Conservation (phyloP, 2,113 vertebrate species). For the Thalassarche chlororhynchos region DNA sequence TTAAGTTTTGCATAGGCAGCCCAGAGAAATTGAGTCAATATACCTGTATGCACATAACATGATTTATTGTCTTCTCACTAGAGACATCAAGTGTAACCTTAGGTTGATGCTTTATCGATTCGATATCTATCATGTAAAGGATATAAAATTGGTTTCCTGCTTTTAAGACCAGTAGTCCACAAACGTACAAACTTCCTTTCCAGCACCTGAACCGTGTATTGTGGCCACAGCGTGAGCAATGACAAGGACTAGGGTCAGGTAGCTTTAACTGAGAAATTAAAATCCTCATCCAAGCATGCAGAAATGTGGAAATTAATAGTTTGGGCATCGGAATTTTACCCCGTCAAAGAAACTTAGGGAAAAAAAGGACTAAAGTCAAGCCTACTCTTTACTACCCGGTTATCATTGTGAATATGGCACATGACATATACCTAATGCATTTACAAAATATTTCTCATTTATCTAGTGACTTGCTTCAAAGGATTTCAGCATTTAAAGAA, state of each 20-base stretch:
- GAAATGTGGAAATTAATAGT: neutral
- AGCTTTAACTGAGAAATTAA: neutral
- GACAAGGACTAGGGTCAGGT: neutral
- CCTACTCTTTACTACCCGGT: neutral
- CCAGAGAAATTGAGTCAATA: slow-evolving; percentile 51
- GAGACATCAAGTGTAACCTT: slow-evolving; percentile 44
- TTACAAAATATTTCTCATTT: neutral
- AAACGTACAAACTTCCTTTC: neutral
- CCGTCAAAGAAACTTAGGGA: neutral
- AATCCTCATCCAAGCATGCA: neutral
- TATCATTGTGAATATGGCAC: neutral
- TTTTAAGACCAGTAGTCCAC: slow-evolving; percentile 23
- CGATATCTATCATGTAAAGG: slow-evolving; percentile 11
- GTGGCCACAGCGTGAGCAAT: neutral
- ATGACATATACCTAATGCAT: neutral
- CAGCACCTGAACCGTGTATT: neutral
- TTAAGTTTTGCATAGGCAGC: slow-evolving; percentile 33
- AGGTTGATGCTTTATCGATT: slow-evolving; percentile 37
- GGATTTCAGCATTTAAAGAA: neutral
- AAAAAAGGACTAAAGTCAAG: neutral
- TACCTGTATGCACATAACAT: slow-evolving; percentile 38
- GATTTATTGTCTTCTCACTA: slow-evolving; percentile 60
- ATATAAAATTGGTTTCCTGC: slow-evolving; percentile 47
- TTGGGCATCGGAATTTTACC: neutral
- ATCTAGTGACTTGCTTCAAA: neutral